phyloP scores from a whole-genome alignment of 2,888 invertebrate species.

The Pardosa pseudoannulata region DNA sequence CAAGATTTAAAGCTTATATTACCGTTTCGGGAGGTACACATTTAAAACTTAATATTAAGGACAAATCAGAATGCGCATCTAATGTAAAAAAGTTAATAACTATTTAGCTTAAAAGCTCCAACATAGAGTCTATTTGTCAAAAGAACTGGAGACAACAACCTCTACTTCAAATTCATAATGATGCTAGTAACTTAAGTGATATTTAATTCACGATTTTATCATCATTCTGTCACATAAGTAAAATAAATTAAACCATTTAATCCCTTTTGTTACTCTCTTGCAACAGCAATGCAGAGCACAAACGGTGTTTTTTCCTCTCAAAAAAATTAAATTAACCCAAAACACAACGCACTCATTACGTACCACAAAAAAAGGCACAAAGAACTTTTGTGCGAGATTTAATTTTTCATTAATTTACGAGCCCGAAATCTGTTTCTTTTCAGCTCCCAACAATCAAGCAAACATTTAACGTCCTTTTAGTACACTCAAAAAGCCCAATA shows the following conservation, averaged over 20 bases:
- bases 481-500: conserved; percentile 31
- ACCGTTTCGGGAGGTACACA: no score
- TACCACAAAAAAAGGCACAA: conserved; percentile 41
- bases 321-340: conserved; percentile 60
- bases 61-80: no score
- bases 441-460: conserved; percentile 51
- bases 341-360: conserved; percentile 45
- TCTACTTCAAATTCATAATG: neutral
- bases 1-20: no score
- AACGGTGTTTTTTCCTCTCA: neutral
- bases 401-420: conserved; percentile 60
- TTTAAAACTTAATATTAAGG: no score
- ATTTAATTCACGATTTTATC: conserved; percentile 49
- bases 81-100: no score
- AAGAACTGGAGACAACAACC: neutral
- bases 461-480: conserved; percentile 45
- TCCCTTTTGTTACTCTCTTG: conserved; percentile 25
- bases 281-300: conserved; percentile 2
- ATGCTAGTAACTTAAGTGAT: conserved; percentile 27
- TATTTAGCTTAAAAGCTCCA: no score
- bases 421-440: conserved; percentile 63
- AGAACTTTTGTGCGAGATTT: conserved; percentile 48
- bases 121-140: no score
- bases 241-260: conserved; percentile 26
- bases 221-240: conserved; percentile 35